Evolutionary conservation across 2,797 vertebrate species (phyloP).

Genomic region (Acipenser ruthenus): DNA sequence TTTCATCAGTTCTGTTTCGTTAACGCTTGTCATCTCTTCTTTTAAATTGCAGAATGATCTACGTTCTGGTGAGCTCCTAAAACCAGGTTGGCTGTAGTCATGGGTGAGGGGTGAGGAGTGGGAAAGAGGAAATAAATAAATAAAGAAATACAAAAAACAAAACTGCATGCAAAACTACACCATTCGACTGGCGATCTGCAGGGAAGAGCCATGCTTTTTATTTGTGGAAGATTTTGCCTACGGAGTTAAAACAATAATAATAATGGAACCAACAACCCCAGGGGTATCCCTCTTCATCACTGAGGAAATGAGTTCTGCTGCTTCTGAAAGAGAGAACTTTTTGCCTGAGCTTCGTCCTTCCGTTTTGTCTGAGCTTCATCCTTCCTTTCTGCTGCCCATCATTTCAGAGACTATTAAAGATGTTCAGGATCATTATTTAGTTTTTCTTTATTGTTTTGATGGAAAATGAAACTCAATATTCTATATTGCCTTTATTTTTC

Average conservation of each 20-base stretch:
- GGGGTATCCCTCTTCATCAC: slow-evolving; percentile 28
- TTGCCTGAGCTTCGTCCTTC: slow-evolving; percentile 28
- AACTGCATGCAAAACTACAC: slow-evolving; percentile 17
- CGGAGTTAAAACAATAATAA: slow-evolving; percentile 34
- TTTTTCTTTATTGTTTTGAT: background rate
- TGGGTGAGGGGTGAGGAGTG: slow-evolving; percentile 25
- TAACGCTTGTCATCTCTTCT: slow-evolving; percentile 23
- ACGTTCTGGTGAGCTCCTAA: slow-evolving; percentile 98
- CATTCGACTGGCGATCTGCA: no score
- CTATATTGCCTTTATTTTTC: slow-evolving; percentile 5
- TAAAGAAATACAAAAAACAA: slow-evolving; percentile 38
- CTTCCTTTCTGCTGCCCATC: slow-evolving; percentile 9
- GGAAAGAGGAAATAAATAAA: slow-evolving; percentile 36
- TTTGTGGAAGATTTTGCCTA: slow-evolving; percentile 36
- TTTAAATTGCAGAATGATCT: slow-evolving; percentile 82
- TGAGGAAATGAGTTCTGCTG: slow-evolving; percentile 37
- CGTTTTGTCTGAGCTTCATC: slow-evolving; percentile 11
- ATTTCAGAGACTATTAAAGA: no score
- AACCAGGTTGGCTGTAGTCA: background rate
- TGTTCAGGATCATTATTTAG: background rate
- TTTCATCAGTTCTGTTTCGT: background rate
- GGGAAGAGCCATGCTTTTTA: no score
- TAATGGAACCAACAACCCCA: slow-evolving; percentile 25
- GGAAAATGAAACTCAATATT: background rate
- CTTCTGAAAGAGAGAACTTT: slow-evolving; percentile 31